Evolutionary conservation across 2,888 invertebrate genomes (phyloP), one percentile per base, ranked within the genome.

Genomic region (Polydrusus cervinus): DNA sequence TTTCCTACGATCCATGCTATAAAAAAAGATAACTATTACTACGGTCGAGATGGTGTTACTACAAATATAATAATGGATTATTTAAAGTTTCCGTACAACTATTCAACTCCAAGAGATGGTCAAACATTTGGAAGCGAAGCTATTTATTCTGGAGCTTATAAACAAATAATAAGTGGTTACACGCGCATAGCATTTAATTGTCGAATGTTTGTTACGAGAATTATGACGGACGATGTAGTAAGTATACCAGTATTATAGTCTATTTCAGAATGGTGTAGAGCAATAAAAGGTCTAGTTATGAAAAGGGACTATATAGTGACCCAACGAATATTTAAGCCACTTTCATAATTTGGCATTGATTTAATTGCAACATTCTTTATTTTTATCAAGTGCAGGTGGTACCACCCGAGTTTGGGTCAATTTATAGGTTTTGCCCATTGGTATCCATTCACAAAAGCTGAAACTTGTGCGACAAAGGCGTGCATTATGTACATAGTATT

Each of bases 151-250:
- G 74, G 74, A 20, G 65, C 47, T 38, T 74, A 70, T 62, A 51
- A 49, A 34, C 34, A 25, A 14, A 60, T 74, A 14, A 49, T 60
- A 13, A 14, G 49, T 7, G 74, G 70, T 7, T 14, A 18, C 10
- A 64, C 49, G 11, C 70, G 65, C 34, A 65, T 69, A 47, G 45
- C 70, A 14, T 40, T 70, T 9, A 74, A 74, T 49, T 57, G 69
- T 9, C 40, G 74, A n/a, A 38, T 70, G 38, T 74, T 74, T 65
- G 25, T 53, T 25, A 74, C 69, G 7, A 65, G 25, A n/a, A 38
- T 74, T 14, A 70, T 74, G 47, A 60, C 51, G 11, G 66, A 74
- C 16, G 49, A 65, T 45, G 18, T 60, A 45, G 74, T 74, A 60
- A 55, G 68, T 73, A 53, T 66, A 25, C n/a, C n/a, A n/a, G n/a